Evolutionary conservation across 2,113 vertebrate species (phyloP).

Genomic region (Pongo abelii): DNA sequence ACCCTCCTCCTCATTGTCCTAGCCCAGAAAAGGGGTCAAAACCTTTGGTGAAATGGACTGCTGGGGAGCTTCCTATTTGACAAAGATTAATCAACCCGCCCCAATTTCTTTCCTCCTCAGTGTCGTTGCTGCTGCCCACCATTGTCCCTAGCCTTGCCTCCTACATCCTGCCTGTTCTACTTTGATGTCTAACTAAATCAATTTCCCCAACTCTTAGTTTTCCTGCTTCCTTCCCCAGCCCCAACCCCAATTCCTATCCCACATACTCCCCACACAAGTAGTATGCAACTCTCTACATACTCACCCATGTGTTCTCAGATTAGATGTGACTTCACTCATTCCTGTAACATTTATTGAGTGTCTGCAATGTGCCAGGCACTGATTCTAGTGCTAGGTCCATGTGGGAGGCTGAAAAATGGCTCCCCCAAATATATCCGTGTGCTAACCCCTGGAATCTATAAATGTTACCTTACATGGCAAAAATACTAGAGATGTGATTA

Average conservation of each 20-base stretch:
- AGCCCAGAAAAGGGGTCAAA: neutral
- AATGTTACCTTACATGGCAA: neutral
- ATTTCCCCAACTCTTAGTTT: neutral
- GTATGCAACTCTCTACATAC: neutral
- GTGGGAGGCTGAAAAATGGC: neutral
- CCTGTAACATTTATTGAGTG: neutral
- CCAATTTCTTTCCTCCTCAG: neutral
- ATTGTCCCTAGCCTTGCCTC: neutral
- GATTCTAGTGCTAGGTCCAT: neutral
- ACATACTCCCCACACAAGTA: neutral
- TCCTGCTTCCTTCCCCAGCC: neutral
- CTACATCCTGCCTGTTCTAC: neutral
- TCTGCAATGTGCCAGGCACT: neutral
- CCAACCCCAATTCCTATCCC: neutral
- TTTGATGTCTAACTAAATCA: neutral
- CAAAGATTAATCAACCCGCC: neutral
- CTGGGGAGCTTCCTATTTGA: neutral
- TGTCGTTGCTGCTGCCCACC: neutral
- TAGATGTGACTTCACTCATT: neutral
- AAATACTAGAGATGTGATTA: neutral
- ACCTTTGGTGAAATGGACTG: too few relatives aligned
- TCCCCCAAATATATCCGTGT: neutral
- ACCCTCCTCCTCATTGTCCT: neutral
- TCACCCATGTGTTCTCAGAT: neutral
- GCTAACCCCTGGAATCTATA: neutral